Evolutionary conservation across 2,113 vertebrate genomes (phyloP).

Genomic region (Accipiter cooperii): DNA sequence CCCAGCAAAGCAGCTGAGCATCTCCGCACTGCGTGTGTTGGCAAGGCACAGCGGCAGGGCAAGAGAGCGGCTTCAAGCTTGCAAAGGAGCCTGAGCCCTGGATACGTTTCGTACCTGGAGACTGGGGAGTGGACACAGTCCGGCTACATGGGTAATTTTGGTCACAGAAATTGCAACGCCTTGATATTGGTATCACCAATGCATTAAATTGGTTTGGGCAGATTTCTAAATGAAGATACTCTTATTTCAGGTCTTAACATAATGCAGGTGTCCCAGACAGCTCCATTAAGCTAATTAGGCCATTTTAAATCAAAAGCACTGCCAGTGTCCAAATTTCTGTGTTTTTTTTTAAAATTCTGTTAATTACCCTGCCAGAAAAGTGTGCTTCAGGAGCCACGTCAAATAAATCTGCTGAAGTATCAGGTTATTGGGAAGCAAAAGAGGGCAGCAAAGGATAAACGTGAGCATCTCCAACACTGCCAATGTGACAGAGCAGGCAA

Average conservation of each 20-base stretch:
- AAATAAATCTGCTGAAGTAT: background rate
- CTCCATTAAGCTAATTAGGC: background rate
- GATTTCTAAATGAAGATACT: background rate
- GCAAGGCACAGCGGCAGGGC: background rate
- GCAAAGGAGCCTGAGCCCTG: background rate
- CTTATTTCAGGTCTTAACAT: background rate
- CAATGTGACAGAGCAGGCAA: background rate
- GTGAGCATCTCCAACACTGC: background rate
- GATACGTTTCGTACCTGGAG: background rate
- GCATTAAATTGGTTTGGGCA: background rate
- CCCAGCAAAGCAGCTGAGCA: background rate
- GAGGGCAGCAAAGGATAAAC: background rate
- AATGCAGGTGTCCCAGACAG: background rate
- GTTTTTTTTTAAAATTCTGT: too few relatives aligned
- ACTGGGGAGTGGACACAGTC: background rate
- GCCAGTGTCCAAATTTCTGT: background rate
- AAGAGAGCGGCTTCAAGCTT: too few relatives aligned
- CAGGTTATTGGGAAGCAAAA: background rate
- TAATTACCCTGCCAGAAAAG: background rate
- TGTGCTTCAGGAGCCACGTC: fast-evolving
- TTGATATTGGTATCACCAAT: fast-evolving
- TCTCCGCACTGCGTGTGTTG: fast-evolving
- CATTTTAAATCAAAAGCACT: background rate
- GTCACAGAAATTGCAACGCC: too few relatives aligned
- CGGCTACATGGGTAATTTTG: background rate